These are phyloP conservation scores for Vandiemenella viatica DNA, from an alignment of 2,888 invertebrate species.

Conservation along the genomic window DNA sequence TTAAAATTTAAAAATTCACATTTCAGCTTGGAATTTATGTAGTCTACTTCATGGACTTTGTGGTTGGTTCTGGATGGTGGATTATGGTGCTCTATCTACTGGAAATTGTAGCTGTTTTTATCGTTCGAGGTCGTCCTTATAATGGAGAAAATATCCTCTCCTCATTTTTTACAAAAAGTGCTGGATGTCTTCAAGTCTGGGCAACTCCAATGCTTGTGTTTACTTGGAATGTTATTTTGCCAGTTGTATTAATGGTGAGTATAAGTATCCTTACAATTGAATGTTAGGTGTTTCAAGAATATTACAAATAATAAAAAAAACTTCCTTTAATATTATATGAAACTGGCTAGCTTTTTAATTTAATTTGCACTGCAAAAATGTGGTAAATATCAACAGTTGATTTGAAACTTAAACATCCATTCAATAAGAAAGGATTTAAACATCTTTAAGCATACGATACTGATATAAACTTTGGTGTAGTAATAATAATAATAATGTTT, in stretches of 20 bases:
- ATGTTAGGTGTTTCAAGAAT: too few relatives aligned
- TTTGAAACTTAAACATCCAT: too few relatives aligned
- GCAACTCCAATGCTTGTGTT: slow-evolving; percentile 60
- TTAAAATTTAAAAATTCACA: too few relatives aligned
- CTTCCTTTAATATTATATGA: neutral
- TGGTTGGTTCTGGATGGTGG: slow-evolving; percentile 78
- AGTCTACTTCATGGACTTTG: slow-evolving; percentile 72
- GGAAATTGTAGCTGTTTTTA: slow-evolving; percentile 67
- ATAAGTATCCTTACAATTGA: neutral
- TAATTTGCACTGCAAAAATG: too few relatives aligned
- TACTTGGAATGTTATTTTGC: slow-evolving; percentile 76
- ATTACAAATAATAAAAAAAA: neutral
- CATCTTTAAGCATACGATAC: too few relatives aligned
- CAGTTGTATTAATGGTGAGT: slow-evolving; percentile 63
- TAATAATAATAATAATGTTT: too few relatives aligned
- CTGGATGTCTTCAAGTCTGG: slow-evolving; percentile 35
- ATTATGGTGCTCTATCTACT: slow-evolving; percentile 61
- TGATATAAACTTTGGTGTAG: too few relatives aligned
- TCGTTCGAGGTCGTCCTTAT: slow-evolving; percentile 73
- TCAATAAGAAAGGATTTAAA: too few relatives aligned
- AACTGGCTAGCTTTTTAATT: neutral
- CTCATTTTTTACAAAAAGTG: slow-evolving; percentile 36
- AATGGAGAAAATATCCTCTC: slow-evolving; percentile 58
- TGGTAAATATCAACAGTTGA: too few relatives aligned
- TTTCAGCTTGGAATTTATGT: slow-evolving; percentile 59